Conservation (phyloP, 2,888 invertebrate genomes). For the Callinectes sapidus region DNA sequence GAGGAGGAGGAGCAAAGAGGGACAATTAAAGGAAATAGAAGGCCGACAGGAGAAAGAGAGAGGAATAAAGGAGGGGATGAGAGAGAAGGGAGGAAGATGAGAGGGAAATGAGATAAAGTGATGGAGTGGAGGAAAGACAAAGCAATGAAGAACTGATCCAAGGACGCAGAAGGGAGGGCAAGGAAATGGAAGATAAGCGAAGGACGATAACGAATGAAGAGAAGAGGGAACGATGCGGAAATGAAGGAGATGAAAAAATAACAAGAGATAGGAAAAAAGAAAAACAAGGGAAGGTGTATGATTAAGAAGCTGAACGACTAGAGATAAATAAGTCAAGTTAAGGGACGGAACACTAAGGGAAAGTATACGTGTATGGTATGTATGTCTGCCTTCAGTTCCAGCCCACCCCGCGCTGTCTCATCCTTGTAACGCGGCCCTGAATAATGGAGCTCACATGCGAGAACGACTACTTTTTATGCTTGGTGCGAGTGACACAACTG, state of each 20-base stretch:
- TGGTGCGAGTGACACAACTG: conserved; percentile 9
- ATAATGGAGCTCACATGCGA: not conserved
- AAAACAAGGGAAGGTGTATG: not conserved
- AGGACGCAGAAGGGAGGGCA: conserved; percentile 9
- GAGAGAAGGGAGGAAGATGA: not conserved
- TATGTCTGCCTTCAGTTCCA: not conserved
- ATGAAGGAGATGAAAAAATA: not conserved
- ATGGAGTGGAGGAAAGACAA: not conserved
- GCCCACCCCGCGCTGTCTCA: not conserved
- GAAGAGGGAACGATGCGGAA: not conserved
- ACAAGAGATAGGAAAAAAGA: not conserved
- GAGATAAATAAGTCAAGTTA: not conserved
- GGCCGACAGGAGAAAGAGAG: conserved; percentile 6
- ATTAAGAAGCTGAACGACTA: not conserved
- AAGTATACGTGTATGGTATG: not conserved
- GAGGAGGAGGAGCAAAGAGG: not conserved
- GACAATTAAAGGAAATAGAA: conserved; percentile 14
- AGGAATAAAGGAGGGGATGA: not conserved
- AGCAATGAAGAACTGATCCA: conserved; percentile 9
- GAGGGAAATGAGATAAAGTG: conserved; percentile 22
- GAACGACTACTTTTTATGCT: conserved; percentile 27
- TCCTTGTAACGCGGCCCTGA: not conserved
- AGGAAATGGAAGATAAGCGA: not conserved
- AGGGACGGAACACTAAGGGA: not conserved
- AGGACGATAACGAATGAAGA: conserved; percentile 4